A percentile compares a stretch with the other conserved stretches of the same genome.
Evolutionary conservation across 2,797 vertebrate genomes (phyloP).

Genomic region (Mormyrops boulengeri): DNA sequence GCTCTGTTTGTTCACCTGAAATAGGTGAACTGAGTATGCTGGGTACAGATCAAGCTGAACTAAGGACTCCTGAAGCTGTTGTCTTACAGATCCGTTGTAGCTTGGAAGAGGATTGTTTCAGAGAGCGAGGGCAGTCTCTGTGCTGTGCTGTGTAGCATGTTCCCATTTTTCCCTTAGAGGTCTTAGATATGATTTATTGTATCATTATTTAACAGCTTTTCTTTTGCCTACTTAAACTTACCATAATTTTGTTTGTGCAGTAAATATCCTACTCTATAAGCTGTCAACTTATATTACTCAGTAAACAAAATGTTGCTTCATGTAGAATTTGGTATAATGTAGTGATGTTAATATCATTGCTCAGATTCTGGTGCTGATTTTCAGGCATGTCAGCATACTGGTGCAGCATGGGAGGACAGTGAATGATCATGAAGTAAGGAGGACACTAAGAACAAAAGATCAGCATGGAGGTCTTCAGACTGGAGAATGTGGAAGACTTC

Average conservation of each 20-base stretch:
- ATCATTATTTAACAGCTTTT: not conserved
- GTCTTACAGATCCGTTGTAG: not conserved
- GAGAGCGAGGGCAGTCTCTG: not conserved
- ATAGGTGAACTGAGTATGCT: not conserved
- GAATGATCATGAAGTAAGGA: not conserved
- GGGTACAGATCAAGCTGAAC: not conserved
- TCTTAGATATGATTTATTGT: not conserved
- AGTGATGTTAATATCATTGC: not conserved
- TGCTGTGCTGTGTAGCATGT: not conserved
- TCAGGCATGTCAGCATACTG: not conserved
- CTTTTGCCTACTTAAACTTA: not conserved
- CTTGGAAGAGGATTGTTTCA: not conserved
- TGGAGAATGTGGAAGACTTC: constrained; percentile 68
- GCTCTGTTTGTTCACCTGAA: not conserved
- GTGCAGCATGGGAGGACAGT: not conserved
- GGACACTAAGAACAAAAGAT: not conserved
- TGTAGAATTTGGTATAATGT: not conserved
- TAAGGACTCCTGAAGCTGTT: not conserved
- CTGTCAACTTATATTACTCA: not conserved
- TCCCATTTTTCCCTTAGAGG: not conserved
- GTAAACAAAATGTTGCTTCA: not conserved
- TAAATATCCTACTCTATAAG: not conserved
- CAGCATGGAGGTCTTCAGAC: constrained; percentile 53
- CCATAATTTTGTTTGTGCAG: not conserved
- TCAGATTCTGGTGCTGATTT: not conserved